These are phyloP conservation scores for Hymenopus coronatus DNA, from an alignment of 2,888 invertebrate genomes.

Conservation along the genomic window DNA sequence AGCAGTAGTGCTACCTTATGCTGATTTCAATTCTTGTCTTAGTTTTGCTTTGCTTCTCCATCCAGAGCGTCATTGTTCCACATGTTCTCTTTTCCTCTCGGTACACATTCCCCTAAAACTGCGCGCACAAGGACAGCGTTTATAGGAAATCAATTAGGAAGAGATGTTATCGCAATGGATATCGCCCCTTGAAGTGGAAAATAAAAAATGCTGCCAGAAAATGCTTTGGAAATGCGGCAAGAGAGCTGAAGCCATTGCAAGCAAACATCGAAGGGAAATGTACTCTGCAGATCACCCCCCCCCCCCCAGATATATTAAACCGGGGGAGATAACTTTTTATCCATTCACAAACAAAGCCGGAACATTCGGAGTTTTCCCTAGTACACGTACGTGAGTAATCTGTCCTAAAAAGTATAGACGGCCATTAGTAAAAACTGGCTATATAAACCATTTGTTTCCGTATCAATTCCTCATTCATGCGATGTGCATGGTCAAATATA, in stretches of 20 bases:
- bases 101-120: neutral
- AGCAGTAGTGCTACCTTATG: too few species aligned
- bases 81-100: too few species aligned
- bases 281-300: neutral
- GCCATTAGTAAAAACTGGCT: neutral
- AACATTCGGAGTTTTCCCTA: neutral
- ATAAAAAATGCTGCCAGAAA: neutral
- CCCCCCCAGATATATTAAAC: neutral
- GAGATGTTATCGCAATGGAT: neutral
- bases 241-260: neutral
- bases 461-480: neutral
- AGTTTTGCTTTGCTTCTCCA: neutral
- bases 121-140: neutral
- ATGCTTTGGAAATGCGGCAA: neutral
- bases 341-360: neutral
- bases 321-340: neutral
- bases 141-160: neutral
- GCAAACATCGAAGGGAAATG: neutral
- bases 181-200: neutral
- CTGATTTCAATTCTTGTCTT: too few species aligned
- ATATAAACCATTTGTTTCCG: neutral
- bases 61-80: neutral
- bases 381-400: neutral
- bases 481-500: neutral
- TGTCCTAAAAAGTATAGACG: neutral